Conservation (phyloP, 2,888 invertebrate genomes). For the Spialia ferax region DNA sequence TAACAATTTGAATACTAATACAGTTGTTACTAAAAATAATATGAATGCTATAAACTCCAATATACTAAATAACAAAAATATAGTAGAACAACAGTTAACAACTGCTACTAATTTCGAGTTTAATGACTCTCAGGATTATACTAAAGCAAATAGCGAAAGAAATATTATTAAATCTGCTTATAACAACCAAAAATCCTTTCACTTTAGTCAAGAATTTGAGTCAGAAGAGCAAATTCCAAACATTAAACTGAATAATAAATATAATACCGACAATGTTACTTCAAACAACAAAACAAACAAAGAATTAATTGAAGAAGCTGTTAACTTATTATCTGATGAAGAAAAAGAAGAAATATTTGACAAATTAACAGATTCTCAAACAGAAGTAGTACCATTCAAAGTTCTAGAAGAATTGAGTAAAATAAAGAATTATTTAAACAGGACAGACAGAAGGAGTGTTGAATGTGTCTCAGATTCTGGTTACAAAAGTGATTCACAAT, state of each 20-base stretch:
- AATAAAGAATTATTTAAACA: constrained; percentile 62
- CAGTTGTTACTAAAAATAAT: not conserved
- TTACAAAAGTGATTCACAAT: constrained; percentile 66
- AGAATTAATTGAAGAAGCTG: not conserved
- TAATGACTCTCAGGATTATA: constrained; percentile 10
- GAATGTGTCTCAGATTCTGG: constrained; percentile 60
- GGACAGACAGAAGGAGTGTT: constrained; percentile 49
- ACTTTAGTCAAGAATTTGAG: constrained; percentile 25
- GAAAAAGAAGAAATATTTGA: constrained; percentile 43
- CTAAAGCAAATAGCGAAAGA: constrained; percentile 7
- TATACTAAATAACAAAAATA: not conserved
- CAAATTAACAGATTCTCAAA: constrained; percentile 48
- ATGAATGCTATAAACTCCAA: not conserved
- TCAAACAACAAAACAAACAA: not conserved
- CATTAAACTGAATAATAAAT: not conserved
- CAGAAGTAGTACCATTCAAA: constrained; percentile 67
- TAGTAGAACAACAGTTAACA: not conserved
- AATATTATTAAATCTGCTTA: not conserved
- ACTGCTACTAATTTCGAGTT: not conserved
- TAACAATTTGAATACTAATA: not conserved
- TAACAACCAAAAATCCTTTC: constrained; percentile 2
- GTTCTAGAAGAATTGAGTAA: constrained; percentile 71
- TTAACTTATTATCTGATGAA: not conserved
- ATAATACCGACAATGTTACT: not conserved
- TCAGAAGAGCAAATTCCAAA: not conserved